A percentile compares a stretch with the other conserved stretches of the same genome.
phyloP scores from a whole-genome alignment of 2,797 vertebrate genomes.

The Scleropages formosus region DNA sequence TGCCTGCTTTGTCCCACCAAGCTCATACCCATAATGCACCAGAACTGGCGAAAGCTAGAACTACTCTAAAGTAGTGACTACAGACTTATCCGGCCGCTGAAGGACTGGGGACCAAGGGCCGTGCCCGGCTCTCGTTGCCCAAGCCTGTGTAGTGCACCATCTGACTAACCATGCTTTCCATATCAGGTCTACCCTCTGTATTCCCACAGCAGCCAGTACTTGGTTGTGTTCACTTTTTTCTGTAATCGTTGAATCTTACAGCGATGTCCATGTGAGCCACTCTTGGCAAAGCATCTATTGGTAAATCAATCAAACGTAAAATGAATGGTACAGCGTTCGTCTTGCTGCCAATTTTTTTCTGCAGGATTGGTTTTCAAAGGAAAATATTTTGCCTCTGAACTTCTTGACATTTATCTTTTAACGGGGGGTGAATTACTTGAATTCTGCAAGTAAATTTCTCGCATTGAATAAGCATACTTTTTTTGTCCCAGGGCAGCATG shows the following conservation, averaged over 20 bases:
- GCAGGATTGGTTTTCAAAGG: not conserved
- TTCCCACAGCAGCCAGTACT: not conserved
- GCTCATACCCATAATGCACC: not conserved
- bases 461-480: not conserved
- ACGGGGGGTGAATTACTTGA: not conserved
- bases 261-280: not conserved
- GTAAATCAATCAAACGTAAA: not conserved
- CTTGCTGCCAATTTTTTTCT: not conserved
- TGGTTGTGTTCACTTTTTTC: not conserved
- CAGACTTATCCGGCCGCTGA: not conserved
- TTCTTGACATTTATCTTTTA: not conserved
- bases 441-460: constrained; percentile 1
- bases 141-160: not conserved
- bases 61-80: not conserved
- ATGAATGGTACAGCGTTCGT: not conserved
- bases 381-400: not conserved
- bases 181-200: not conserved
- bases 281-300: not conserved
- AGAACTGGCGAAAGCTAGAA: not conserved
- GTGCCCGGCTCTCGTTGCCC: not conserved
- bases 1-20: not conserved
- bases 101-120: not conserved
- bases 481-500: constrained; percentile 39
- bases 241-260: not conserved
- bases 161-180: constrained; percentile 14